phyloP scores from a whole-genome alignment of 2,888 invertebrate genomes.

The Aelia acuminata region DNA sequence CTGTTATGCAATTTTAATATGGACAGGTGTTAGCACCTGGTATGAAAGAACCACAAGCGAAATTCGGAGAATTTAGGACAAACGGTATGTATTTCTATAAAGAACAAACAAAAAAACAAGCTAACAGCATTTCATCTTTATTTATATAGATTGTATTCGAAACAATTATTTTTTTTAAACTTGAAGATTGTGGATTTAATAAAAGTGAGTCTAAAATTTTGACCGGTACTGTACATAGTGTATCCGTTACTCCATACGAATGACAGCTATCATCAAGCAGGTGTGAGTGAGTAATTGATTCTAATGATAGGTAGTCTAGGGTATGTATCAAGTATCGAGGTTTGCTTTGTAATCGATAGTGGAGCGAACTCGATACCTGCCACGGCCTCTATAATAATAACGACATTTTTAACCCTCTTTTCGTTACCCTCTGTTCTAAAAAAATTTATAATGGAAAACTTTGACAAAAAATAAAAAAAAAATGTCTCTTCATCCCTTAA shows the following conservation, averaged over 20 bases:
- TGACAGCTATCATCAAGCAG: not conserved
- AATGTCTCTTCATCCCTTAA: not conserved
- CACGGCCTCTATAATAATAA: not conserved
- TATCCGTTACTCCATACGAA: not conserved
- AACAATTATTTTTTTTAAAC: no score
- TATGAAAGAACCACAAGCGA: no score
- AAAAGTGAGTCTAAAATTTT: no score
- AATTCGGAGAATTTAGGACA: no score
- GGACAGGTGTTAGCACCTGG: no score
- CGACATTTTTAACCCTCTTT: not conserved
- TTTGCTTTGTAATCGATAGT: conserved; percentile 1
- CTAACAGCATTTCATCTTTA: no score
- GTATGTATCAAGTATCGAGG: not conserved
- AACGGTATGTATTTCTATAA: no score
- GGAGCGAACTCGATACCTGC: not conserved
- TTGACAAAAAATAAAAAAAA: not conserved
- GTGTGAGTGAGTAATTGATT: not conserved
- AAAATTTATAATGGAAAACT: not conserved
- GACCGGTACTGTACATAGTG: no score
- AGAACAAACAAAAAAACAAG: no score
- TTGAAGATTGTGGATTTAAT: no score
- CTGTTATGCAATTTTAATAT: no score
- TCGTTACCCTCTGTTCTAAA: not conserved
- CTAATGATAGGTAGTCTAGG: not conserved
- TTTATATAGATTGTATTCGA: no score